Evolutionary conservation across 2,113 vertebrate species (phyloP).

Genomic region (Carollia perspicillata): DNA sequence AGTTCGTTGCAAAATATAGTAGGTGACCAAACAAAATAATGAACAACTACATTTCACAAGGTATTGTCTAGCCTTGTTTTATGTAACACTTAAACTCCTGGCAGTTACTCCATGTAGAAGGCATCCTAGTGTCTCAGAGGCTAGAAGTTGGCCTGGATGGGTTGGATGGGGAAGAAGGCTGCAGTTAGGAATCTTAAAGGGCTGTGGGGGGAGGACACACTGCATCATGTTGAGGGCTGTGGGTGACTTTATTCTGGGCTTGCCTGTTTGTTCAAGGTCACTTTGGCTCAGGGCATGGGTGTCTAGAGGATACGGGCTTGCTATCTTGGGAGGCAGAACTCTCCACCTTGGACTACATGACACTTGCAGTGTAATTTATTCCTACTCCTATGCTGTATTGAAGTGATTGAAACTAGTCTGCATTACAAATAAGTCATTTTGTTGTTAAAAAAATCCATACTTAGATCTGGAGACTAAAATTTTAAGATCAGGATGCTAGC

Average conservation of each 20-base stretch:
- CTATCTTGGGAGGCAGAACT: not conserved
- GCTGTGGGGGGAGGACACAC: not conserved
- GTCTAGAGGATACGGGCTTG: not conserved
- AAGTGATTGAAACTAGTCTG: not conserved
- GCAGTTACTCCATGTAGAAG: not conserved
- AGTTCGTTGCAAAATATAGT: not conserved
- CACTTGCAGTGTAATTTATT: not conserved
- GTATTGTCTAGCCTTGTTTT: conserved; percentile 2
- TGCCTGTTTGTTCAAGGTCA: not conserved
- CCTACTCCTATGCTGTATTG: conserved; percentile 6
- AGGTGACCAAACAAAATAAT: not conserved
- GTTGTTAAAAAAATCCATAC: not conserved
- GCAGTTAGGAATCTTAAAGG: not conserved
- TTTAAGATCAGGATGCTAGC: not conserved
- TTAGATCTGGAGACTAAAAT: not conserved
- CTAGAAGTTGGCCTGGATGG: not conserved
- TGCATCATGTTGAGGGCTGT: not conserved
- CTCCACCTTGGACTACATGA: not conserved
- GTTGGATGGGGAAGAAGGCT: not conserved
- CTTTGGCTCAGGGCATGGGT: not conserved
- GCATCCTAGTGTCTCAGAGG: not conserved
- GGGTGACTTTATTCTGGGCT: not conserved
- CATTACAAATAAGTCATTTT: conserved; percentile 48
- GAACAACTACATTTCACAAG: not conserved
- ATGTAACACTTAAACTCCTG: not conserved